Base-by-base conservation (phyloP, 2,888 invertebrate species). In the Papilio gigon region DNA sequence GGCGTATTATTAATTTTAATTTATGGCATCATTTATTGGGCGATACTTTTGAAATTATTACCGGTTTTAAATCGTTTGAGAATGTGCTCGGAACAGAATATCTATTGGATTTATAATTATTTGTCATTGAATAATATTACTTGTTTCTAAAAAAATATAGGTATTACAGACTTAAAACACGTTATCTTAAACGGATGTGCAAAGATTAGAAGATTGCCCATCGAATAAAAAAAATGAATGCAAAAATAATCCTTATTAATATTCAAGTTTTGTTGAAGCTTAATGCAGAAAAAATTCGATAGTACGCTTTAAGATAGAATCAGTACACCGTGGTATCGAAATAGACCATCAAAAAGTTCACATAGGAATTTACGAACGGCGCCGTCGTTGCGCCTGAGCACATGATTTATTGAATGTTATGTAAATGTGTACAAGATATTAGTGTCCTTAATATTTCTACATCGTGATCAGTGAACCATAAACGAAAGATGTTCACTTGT, bases 1-100 rank as follows among this genome's bases (percentile, higher is more conserved):
- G 90, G 87, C 90, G 89, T 89, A 84, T 91, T 92, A 92, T 91
- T 92, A 91, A 88, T 85, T 87, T 87, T 77, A 87, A 92, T 91
- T 91, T 92, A 92, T 90, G 83, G 89, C 91, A 89, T 90, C 89
- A 90, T 90, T 92, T 90, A 86, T 84, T 81, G 81, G 83, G 84
- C 86, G 85, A 90, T 89, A 89, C 89, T 90, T 90, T 89, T 87
- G 73, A 88, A 89, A 88, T 88, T 88, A 89, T 88, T 84, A 83
- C 87, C 83, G 85, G 84, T 86, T 85, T 79, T 83, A 84, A 81
- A 83, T 82, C 81, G 65, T 27, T 44, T 25, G 50, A 53, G 42
- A 62, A 65, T 61, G 65, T 50, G 56, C 60, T 50, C 17, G 50
- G 53, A 50, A 50, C 40, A 30, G 33, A 50, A 50, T 33, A 61